These are phyloP conservation scores for Stenopsyche tienmushanensis DNA, from an alignment of 1,140 invertebrate species.

Conservation along the genomic window DNA sequence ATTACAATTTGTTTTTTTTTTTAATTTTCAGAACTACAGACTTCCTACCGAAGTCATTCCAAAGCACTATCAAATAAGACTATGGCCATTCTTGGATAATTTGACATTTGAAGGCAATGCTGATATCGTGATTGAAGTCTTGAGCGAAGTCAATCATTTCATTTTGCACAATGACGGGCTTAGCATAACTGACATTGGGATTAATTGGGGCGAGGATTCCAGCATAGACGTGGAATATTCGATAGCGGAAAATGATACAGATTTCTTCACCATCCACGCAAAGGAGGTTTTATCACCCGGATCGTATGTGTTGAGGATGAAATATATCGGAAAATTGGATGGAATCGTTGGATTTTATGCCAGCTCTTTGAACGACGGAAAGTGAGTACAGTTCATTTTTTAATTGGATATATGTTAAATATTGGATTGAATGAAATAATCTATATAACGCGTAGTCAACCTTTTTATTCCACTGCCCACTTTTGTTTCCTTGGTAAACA, in stretches of 20 bases:
- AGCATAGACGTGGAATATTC: slow-evolving; percentile 28
- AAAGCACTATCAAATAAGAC: slow-evolving; percentile 45
- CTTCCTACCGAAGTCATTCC: slow-evolving; percentile 47
- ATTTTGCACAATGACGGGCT: slow-evolving; percentile 47
- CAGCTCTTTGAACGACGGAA: slow-evolving; percentile 46
- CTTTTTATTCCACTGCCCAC: too few species aligned
- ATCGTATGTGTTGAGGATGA: slow-evolving; percentile 43
- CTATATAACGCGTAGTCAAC: too few species aligned
- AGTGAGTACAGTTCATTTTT: slow-evolving; percentile 45
- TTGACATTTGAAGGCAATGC: slow-evolving; percentile 47
- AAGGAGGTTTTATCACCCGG: slow-evolving; percentile 37
- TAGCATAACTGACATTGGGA: slow-evolving; percentile 38
- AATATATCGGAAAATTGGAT: slow-evolving; percentile 47
- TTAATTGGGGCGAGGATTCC: slow-evolving; percentile 31
- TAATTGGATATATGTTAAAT: not conserved
- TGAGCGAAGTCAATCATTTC: slow-evolving; percentile 43
- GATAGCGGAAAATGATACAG: slow-evolving; percentile 39
- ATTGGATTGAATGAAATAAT: not conserved
- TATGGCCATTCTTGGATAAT: slow-evolving; percentile 44
- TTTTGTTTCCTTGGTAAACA: too few species aligned
- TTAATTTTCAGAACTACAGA: slow-evolving; percentile 42
- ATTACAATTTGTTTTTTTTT: not conserved
- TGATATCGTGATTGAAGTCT: slow-evolving; percentile 44
- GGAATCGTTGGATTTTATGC: slow-evolving; percentile 51
- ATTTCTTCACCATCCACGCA: slow-evolving; percentile 45